Evolutionary conservation across 2,113 vertebrate genomes (phyloP), one percentile per base, ranked within the genome.

Genomic region (Stegastes partitus): DNA sequence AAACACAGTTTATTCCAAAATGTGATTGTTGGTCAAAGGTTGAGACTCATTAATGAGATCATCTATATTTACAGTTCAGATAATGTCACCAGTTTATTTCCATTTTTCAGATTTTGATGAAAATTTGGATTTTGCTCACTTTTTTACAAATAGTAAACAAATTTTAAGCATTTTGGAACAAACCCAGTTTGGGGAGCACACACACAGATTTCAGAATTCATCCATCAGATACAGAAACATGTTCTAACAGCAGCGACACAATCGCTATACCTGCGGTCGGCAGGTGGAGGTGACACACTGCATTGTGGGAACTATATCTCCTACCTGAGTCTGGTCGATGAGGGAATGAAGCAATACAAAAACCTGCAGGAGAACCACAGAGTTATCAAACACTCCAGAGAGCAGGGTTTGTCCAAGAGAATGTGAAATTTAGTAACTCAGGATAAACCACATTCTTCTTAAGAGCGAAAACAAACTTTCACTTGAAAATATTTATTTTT

Each of bases 321-420:
- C 69, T 86, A 86, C 80, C 87, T 88, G 68, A 44, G 25, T 65
- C 50, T 7, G 47, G 74, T 28, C 26, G 70, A 55, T 16, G 56
- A 68, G 0, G 39, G 66, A 88, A 72, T 23, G 54, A 74, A 57
- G 81, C 70, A 79, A 79, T 53, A 78, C 77, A 86, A 81, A 81
- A 81, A 67, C 87, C 87, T 89, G 83, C 62, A 78, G 87, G 74
- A 86, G 71, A 88, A 86, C 66, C 66, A 78, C 4, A 89, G 5
- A 31, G 73, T 80, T 70, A 77, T 42, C 31, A 67, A 62, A 74
- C 16, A 47, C 44, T 9, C 21, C 55, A 44, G 22, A 25, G 37
- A 26, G 42, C 47, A 34, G 49, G 37, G 45, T 47, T 47, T 47
- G 15, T 3, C 16, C 45, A 34, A 34, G 31, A 34, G 8, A 34